Evolutionary conservation across 2,888 invertebrate species (phyloP).

Genomic region (Junonia oenone): DNA sequence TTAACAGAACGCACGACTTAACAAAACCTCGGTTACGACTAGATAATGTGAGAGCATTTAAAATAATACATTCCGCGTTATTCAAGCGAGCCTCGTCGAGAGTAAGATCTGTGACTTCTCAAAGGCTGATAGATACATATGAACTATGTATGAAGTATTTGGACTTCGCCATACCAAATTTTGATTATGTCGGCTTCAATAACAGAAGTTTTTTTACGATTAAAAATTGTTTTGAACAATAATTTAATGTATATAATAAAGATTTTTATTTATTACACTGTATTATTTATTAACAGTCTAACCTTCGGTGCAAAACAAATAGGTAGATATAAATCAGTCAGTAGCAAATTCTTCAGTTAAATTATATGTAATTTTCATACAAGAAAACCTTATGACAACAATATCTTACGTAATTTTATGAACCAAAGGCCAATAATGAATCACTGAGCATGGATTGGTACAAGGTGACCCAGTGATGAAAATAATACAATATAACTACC

Average conservation of each 20-base stretch:
- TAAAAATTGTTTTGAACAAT: conserved; percentile 63
- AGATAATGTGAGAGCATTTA: conserved; percentile 49
- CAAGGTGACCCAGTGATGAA: conserved; percentile 21
- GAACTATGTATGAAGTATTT: conserved; percentile 26
- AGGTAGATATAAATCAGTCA: background rate
- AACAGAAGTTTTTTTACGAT: conserved; percentile 67
- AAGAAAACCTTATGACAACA: background rate
- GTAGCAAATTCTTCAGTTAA: background rate
- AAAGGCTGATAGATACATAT: conserved; percentile 60
- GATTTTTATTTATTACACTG: conserved; percentile 64
- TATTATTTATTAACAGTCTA: background rate
- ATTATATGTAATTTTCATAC: background rate
- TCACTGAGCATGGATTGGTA: conserved; percentile 8
- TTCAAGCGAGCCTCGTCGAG: conserved; percentile 50
- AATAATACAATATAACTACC: background rate
- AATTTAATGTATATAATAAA: conserved; percentile 78
- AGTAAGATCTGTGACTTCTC: conserved; percentile 61
- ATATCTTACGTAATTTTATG: background rate
- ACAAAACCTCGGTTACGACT: conserved; percentile 54
- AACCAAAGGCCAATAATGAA: conserved; percentile 15
- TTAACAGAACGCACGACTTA: conserved; percentile 74
- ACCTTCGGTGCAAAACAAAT: background rate
- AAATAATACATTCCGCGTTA: conserved; percentile 62
- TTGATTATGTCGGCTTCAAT: conserved; percentile 60
- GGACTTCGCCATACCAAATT: conserved; percentile 43